A percentile compares a stretch with the other conserved stretches of the same genome.
Evolutionary conservation across 2,113 vertebrate genomes (phyloP).

Genomic region (Nycticryphes semicollaris): DNA sequence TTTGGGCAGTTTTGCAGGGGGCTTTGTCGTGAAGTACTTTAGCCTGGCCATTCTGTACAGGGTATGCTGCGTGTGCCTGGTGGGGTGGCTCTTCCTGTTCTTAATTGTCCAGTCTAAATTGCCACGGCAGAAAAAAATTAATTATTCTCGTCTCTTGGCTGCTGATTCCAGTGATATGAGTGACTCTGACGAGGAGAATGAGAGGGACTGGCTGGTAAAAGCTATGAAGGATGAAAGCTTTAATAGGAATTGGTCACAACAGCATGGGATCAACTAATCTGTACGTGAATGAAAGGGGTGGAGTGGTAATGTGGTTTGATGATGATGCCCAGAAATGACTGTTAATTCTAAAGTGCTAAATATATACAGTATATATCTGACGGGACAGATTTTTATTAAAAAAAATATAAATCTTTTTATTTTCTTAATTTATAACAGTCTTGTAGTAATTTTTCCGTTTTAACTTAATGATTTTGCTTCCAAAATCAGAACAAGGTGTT

Average conservation of each 20-base stretch:
- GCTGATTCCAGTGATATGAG: conserved; percentile 82
- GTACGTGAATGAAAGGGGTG: neutral
- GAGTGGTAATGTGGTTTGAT: neutral
- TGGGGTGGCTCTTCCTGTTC: conserved; percentile 78
- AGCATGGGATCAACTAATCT: neutral
- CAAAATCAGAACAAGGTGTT: neutral
- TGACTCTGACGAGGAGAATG: conserved; percentile 83
- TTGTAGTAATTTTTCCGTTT: neutral
- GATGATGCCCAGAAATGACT: neutral
- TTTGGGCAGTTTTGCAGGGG: conserved; percentile 82
- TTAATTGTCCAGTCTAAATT: conserved; percentile 76
- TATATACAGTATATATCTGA: neutral
- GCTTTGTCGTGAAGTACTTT: conserved; percentile 73
- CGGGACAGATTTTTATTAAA: neutral
- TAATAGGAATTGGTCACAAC: conserved; percentile 4
- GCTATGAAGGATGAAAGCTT: conserved; percentile 80
- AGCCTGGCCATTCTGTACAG: conserved; percentile 75
- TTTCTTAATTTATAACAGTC: neutral
- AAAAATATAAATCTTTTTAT: neutral
- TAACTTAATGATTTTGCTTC: neutral
- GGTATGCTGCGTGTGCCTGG: conserved; percentile 57
- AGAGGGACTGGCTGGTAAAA: conserved; percentile 88
- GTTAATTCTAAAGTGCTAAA: neutral
- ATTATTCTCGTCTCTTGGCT: conserved; percentile 86
- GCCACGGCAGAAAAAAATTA: conserved; percentile 82